phyloP scores from a whole-genome alignment of 2,113 vertebrate species.

The Pterocles burchelli region DNA sequence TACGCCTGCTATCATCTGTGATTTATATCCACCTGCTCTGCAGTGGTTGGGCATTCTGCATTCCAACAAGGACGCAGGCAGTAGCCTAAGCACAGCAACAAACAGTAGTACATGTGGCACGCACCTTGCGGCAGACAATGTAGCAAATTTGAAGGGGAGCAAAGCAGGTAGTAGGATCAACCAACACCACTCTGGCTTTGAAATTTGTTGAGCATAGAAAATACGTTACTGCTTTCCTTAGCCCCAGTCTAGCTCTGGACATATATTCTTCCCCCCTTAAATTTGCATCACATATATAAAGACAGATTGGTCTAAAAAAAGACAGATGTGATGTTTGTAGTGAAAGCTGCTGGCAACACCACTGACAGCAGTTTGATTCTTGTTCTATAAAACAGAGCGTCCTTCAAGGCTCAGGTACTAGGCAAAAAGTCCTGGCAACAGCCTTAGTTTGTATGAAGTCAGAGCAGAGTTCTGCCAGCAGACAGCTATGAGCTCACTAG shows the following conservation, averaged over 20 bases:
- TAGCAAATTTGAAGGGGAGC: neutral
- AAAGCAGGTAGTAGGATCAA: neutral
- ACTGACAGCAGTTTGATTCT: neutral
- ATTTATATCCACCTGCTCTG: neutral
- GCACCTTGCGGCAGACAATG: neutral
- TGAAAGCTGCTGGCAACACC: neutral
- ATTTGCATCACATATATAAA: neutral
- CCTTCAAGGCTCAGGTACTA: conserved; percentile 54
- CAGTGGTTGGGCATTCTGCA: neutral
- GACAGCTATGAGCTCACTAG: conserved; percentile 78
- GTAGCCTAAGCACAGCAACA: neutral
- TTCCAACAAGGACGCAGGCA: neutral
- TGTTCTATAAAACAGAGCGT: conserved; percentile 12
- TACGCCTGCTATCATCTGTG: neutral
- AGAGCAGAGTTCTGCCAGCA: conserved; percentile 72
- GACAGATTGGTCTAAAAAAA: neutral
- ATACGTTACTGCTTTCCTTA: neutral
- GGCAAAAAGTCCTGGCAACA: conserved; percentile 67
- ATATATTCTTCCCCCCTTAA: neutral
- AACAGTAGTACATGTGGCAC: too few species aligned
- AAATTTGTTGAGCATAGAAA: accelerated
- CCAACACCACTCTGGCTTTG: neutral
- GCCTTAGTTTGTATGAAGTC: conserved; percentile 58
- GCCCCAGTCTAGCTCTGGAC: neutral
- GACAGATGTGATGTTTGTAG: neutral